Evolutionary conservation across 2,888 invertebrate species (phyloP), one percentile per base, ranked within the genome.

Genomic region (Loripinus fragilis): DNA sequence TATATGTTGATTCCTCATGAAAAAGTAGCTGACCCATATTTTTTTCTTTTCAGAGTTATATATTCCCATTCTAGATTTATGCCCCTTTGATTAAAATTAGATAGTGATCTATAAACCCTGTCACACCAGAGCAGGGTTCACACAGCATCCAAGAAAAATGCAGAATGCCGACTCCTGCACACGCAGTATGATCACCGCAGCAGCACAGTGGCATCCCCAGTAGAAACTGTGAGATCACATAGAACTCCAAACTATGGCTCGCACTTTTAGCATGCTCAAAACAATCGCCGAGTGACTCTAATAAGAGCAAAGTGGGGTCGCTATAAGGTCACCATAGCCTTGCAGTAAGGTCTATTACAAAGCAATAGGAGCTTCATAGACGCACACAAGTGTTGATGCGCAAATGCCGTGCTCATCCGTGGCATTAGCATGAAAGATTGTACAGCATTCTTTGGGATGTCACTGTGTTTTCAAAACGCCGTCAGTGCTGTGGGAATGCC

Each of bases 301-400:
- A 60, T 60, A 30, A 60, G 60, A 60, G 60, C 33, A 33, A 30
- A 30, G 60, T 33, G 60, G 20, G 23, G 60, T 33, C 33, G 60
- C 60, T 41, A 30, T 48, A 28, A 48, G 30, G 48, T 69, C 48
- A 30, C 69, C 69, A 67, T 67, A 66, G 66, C 66, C 5, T 15
- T 28, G 52, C 52, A 25, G 69, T 30, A 28, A 48, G 30, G 48
- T 69, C 69, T 35, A 30, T 48, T 38, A 38, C 55, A 55, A 71
- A 1, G 55, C 71, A 25, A 71, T 38, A 60, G 38, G 71, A 71
- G 12, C 71, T 52, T 38, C 28, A 25, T 23, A 17, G 23, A 25
- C n/a, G 15, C 42, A 3, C 55, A 71, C 23, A 33, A 33, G 5
- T 7, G 52, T 70, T 35, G 70, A 7, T 5, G 33, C 33, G 70